Evolutionary conservation across 2,888 invertebrate species (phyloP), one percentile per base, ranked within the genome.

Genomic region (Nezara viridula): DNA sequence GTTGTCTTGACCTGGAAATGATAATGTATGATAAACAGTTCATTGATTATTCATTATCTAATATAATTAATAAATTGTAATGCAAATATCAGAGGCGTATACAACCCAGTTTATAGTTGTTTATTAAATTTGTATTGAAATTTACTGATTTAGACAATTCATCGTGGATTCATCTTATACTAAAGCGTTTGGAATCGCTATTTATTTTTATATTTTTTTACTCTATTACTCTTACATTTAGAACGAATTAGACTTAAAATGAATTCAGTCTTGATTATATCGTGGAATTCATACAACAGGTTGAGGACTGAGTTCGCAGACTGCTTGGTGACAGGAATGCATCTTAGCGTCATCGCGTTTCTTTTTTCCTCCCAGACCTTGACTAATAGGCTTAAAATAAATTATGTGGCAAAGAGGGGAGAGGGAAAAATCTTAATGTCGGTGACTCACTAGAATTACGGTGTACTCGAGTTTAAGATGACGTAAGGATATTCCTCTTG

Each of bases 331-430:
- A 73, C 66, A 6, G 6, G 24, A 5, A 12, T 37, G 66, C 37
- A 73, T 19, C 21, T 2, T 2, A 9, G 19, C 66, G 37, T 73
- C 66, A 73, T 60, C 60, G 27, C 32, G 19, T 37, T 32, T 37
- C 37, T 60, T 55, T 14, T 37, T 60, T 32, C 60, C 21, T 73
- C 32, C 66, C 1, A 3, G 5, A 19, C 9, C 19, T 73, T 73
- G 66, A 73, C 32, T 37, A 73, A 73, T 73, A 32, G 24, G 32
- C 37, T 73, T 37, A 73, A 73, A 73, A 73, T 73, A 73, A 73
- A 27, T 73, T 32, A 19, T 2, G 44, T 10, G 10, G 44, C 44
- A 5, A 44, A 44, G n/a, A 44, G 44, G 27, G 21, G 19, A 27
- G 21, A 73, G 37, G 37, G 7, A n/a, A 27, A 21, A 37, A 73